Conservation (phyloP, 92 coral and sea anemone species). For the Heteractis magnifica region DNA sequence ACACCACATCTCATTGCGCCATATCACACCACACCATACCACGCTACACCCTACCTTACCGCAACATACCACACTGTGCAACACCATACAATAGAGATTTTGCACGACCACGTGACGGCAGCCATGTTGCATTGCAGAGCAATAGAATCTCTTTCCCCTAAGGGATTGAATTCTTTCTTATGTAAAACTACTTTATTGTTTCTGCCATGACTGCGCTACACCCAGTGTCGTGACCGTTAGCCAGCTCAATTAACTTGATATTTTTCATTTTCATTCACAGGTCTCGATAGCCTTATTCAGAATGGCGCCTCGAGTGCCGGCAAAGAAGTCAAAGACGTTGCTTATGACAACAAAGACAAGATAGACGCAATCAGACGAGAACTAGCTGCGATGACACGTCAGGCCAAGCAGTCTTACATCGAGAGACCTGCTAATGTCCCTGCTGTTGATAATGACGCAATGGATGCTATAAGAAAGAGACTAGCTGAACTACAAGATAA, state of each 20-base stretch:
- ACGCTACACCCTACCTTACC: too few species aligned
- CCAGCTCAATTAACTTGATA: not conserved
- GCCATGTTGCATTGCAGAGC: too few species aligned
- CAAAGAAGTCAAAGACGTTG: constrained; percentile 63
- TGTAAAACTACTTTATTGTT: too few species aligned
- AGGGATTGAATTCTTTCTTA: too few species aligned
- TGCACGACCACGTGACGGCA: too few species aligned
- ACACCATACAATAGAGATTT: too few species aligned
- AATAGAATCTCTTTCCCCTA: too few species aligned
- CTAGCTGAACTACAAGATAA: constrained; percentile 65
- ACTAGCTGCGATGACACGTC: constrained; percentile 81
- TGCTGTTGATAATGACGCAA: constrained; percentile 64
- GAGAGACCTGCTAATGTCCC: constrained; percentile 59
- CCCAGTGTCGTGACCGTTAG: too few species aligned
- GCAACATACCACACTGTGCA: too few species aligned
- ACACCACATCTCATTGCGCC: too few species aligned
- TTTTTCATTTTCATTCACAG: constrained; percentile 23
- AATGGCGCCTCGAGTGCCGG: constrained; percentile 56
- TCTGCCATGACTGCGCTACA: too few species aligned
- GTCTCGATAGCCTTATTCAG: constrained; percentile 59
- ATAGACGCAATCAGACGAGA: constrained; percentile 79
- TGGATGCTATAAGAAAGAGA: constrained; percentile 68
- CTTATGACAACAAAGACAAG: constrained; percentile 74
- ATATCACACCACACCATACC: too few species aligned
- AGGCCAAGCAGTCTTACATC: constrained; percentile 62